phyloP scores from a whole-genome alignment of 2,888 invertebrate genomes.

The Microchrysa polita region DNA sequence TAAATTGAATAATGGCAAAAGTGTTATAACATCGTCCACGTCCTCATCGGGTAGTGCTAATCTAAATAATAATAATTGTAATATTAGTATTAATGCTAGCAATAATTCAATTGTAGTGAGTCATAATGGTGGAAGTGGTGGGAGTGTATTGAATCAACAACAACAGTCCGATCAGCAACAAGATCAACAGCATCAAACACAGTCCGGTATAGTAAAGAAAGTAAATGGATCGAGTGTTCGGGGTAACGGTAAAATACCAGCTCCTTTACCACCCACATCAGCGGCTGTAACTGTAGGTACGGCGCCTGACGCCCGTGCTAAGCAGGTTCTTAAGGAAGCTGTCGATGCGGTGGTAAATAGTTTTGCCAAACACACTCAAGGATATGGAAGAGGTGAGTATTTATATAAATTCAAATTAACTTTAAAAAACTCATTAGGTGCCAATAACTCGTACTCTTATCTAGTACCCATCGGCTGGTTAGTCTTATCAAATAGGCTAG shows the following conservation, averaged over 20 bases:
- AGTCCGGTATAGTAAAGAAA: slow-evolving; percentile 33
- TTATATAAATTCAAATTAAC: no score
- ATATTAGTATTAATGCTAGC: slow-evolving; percentile 49
- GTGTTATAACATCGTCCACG: slow-evolving; percentile 13
- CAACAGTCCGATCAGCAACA: slow-evolving; percentile 47
- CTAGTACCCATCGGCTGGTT: no score
- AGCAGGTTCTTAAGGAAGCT: slow-evolving; percentile 73
- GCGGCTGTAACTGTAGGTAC: slow-evolving; percentile 52
- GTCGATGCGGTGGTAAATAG: slow-evolving; percentile 78
- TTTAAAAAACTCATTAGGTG: no score
- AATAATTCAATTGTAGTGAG: slow-evolving; percentile 52
- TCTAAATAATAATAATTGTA: slow-evolving; percentile 49
- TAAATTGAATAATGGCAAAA: slow-evolving; percentile 44
- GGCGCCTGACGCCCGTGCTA: slow-evolving; percentile 68
- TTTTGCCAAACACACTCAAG: slow-evolving; percentile 77
- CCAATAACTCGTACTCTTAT: no score
- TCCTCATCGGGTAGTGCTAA: slow-evolving; percentile 39
- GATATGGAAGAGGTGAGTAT: slow-evolving; percentile 74
- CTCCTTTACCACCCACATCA: slow-evolving; percentile 53
- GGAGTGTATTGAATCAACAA: slow-evolving; percentile 40
- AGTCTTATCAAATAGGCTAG: no score
- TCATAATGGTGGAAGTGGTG: slow-evolving; percentile 51
- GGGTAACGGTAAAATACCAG: slow-evolving; percentile 54
- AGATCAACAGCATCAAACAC: slow-evolving; percentile 48
- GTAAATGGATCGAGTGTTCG: slow-evolving; percentile 37